Evolutionary conservation across 2,888 invertebrate species (phyloP).

Genomic region (Anthoptus insignis): DNA sequence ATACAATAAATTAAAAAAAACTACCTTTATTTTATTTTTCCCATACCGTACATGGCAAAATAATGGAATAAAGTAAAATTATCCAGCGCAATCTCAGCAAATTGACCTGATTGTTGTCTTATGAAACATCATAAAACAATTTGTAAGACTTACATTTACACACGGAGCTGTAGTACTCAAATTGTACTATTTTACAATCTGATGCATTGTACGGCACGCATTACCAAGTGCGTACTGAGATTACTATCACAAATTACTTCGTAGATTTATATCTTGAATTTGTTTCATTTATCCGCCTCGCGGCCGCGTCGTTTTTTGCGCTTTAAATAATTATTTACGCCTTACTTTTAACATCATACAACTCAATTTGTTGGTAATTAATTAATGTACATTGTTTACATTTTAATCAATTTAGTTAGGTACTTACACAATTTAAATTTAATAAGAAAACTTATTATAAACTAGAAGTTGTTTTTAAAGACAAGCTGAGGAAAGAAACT

Average conservation of each 20-base stretch:
- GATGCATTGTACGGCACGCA: slow-evolving; percentile 28
- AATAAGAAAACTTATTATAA: too few species aligned
- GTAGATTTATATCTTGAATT: slow-evolving; percentile 34
- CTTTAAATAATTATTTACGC: slow-evolving; percentile 3
- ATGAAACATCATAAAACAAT: not conserved
- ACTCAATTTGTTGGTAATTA: slow-evolving; percentile 1
- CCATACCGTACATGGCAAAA: too few species aligned
- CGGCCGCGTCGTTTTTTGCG: slow-evolving; percentile 18
- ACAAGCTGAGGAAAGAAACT: too few species aligned
- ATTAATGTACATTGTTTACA: not conserved
- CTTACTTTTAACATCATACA: slow-evolving; percentile 6
- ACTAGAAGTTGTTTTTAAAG: too few species aligned
- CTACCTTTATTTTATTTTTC: too few species aligned
- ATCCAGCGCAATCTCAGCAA: not conserved
- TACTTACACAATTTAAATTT: too few species aligned
- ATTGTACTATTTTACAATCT: slow-evolving; percentile 26
- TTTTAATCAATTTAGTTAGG: too few species aligned
- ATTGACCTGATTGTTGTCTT: slow-evolving; percentile 2
- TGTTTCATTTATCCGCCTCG: slow-evolving; percentile 32
- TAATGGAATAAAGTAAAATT: not conserved
- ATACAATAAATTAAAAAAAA: too few species aligned
- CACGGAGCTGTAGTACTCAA: slow-evolving; percentile 7
- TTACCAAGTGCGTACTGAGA: slow-evolving; percentile 12
- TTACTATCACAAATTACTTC: slow-evolving; percentile 27
- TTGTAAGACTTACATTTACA: too few species aligned